phyloP scores from a whole-genome alignment of 2,113 vertebrate genomes.

The Prunella fulvescens region DNA sequence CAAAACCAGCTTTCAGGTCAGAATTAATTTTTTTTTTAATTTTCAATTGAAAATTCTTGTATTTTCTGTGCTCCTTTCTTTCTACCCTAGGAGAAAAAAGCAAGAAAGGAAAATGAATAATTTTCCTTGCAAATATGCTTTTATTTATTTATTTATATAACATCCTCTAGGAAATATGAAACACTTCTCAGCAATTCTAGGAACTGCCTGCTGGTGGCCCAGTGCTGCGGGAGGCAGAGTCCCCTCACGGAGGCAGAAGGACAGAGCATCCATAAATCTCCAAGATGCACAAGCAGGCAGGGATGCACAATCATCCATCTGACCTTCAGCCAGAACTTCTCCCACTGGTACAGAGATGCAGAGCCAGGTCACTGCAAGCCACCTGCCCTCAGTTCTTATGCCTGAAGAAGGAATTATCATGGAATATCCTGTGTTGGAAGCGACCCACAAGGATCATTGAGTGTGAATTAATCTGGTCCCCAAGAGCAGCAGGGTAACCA shows the following conservation, averaged over 20 bases:
- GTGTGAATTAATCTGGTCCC: not conserved
- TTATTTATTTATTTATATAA: not conserved
- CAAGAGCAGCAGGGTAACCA: not conserved
- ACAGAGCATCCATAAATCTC: not conserved
- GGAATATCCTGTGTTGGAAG: not conserved
- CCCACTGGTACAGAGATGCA: not conserved
- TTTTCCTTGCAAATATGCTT: not conserved
- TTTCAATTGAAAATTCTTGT: not conserved
- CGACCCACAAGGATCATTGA: not conserved
- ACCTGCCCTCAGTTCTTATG: not conserved
- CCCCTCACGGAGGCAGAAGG: too few relatives aligned
- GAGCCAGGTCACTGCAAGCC: not conserved
- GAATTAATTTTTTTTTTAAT: not conserved
- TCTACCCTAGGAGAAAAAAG: not conserved
- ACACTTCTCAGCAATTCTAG: not conserved
- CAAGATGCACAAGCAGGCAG: not conserved
- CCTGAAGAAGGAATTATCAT: not conserved
- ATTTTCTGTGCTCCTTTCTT: not conserved
- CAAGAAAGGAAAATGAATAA: accelerated
- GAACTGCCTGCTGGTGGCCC: not conserved
- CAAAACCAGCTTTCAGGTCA: not conserved
- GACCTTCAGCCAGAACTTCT: not conserved
- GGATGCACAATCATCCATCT: not conserved
- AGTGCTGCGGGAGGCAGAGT: not conserved
- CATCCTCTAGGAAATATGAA: not conserved